Conservation (phyloP, 2,888 invertebrate genomes). For the Rhaphigaster nebulosa region DNA sequence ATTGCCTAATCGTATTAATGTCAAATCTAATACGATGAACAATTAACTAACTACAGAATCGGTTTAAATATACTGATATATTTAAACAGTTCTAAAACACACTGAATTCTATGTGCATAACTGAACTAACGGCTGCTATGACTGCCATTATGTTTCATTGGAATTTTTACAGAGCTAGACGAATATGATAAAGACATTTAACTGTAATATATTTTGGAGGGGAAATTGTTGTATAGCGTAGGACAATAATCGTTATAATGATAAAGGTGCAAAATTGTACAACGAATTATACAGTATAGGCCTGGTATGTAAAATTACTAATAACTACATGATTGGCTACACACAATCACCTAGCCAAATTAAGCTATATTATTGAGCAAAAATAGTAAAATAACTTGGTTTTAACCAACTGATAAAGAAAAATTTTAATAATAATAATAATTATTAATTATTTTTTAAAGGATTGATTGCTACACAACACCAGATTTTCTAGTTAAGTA, state of each 20-base stretch:
- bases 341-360: conserved; percentile 36
- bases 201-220: not conserved
- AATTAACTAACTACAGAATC: not conserved
- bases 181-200: not conserved
- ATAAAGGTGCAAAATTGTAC: not conserved
- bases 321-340: conserved; percentile 21
- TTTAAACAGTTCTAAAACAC: not conserved
- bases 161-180: not conserved
- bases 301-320: conserved; percentile 30
- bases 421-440: too few species aligned
- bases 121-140: not conserved
- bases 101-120: conserved; percentile 38
- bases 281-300: conserved; percentile 45
- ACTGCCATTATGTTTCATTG: not conserved
- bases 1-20: not conserved
- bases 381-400: conserved; percentile 29
- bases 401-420: conserved; percentile 1
- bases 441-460: not conserved
- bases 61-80: not conserved
- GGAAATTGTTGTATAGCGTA: not conserved
- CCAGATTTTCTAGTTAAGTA: conserved; percentile 18
- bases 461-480: conserved; percentile 39
- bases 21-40: not conserved
- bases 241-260: not conserved
- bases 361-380: conserved; percentile 48